Base-by-base conservation (phyloP, 1,140 invertebrate genomes). In the Cyrtorhinus lividipennis region DNA sequence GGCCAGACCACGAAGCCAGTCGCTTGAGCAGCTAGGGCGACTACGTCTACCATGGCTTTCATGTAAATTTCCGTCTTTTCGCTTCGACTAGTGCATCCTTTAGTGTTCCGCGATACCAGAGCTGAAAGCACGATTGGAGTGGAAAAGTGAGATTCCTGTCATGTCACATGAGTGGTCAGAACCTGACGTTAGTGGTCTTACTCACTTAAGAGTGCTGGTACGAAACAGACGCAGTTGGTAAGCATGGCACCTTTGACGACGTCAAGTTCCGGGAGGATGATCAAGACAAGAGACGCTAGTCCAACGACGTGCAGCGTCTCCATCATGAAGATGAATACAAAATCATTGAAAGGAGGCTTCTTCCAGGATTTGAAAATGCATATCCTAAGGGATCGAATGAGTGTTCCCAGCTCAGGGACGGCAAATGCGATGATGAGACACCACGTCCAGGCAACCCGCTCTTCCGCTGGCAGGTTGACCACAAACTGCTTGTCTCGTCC, bases 361-460 rank as follows among this genome's bases (percentile, higher is more conserved):
- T 65, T 67, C 67, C 68, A 71, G 0, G 70, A 71, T 62, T 94
- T 95, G 78, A 95, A 95, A 69, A 92, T 84, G 71, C 90, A 93
- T 72, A 93, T 93, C 66, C 91, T 81, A 1, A 84, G 77, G 15
- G 90, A 86, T 53, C 92, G 79, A 67, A 94, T 86, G 13, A 92
- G 74, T 0, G 89, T 85, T 8, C 92, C 90, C 24, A 94, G 75
- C 74, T 95, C 91, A 0, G 92, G 92, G 44, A 92, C 81, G 0
- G 87, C 79, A 69, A 89, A 92, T 0, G 85, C 86, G 66, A 92
- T 86, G 30, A 94, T 76, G n/a, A 95, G 74, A 61, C 87, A 89
- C 92, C 92, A 95, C 72, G 90, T 89, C 91, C 91, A 95, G 10
- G 86, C 87, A 59, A 93, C 84, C 48, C 89, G 80, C 73, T 95